Evolutionary conservation across 2,888 invertebrate species (phyloP).

Genomic region (Oasisia sp.): DNA sequence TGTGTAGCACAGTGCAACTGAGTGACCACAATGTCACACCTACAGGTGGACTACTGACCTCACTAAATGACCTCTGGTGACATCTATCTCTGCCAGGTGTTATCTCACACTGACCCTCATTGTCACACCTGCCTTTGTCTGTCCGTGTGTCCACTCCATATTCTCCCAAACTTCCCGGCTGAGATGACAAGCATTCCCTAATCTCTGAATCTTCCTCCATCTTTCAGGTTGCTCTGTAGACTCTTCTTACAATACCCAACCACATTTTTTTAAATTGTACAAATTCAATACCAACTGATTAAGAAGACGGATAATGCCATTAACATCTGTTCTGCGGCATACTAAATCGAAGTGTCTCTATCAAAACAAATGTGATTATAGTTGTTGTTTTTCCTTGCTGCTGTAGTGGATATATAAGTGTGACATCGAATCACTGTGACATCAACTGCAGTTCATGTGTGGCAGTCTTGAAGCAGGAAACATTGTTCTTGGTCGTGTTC

Average conservation of each 20-base stretch:
- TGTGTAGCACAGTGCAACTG: background rate
- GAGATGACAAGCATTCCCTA: background rate
- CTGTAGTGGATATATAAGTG: background rate
- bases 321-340: background rate
- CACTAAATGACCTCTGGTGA: background rate
- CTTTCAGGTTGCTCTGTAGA: background rate
- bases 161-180: background rate
- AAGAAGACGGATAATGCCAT: background rate
- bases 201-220: background rate
- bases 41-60: background rate
- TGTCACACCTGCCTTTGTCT: background rate
- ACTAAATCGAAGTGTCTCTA: background rate
- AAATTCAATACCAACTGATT: background rate
- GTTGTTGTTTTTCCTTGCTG: background rate
- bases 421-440: background rate
- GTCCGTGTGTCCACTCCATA: background rate
- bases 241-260: background rate
- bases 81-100: no score
- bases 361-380: background rate
- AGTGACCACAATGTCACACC: background rate
- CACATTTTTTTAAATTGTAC: background rate
- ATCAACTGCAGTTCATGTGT: background rate
- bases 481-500: background rate
- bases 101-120: background rate
- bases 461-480: background rate